Evolutionary conservation across 1,140 invertebrate species (phyloP), one percentile per base, ranked within the genome.

Genomic region (Rhyzopertha dominica): DNA sequence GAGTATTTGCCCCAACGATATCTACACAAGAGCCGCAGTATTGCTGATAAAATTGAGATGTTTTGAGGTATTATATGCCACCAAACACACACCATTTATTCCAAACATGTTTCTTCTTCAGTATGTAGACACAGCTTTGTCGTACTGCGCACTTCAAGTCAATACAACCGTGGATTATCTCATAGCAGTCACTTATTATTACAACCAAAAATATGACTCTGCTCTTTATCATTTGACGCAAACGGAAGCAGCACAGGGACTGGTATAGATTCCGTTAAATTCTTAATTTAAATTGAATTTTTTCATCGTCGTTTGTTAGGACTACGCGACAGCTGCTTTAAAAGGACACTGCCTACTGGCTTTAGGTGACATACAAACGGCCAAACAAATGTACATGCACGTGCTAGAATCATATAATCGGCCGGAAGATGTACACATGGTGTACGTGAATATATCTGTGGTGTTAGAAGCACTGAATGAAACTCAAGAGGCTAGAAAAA

Each of bases 401-500:
- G 51, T 58, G 10, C 36, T 65, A 16, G 37, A 53, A 29, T 50
- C 53, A n/a, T 61, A 45, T 35, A 46, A 61, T 36, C 28, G 57
- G 29, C 59, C 59, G 1, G 59, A 61, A 7, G 51, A 61, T 43
- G 50, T 60, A 8, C 58, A 67, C 29, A 22, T 65, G 9, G 29
- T 62, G 2, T 59, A 58, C 34, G 10, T 63, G 9, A 51, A 60
- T 18, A 47, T 43, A 16, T 47, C 56, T 2, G 24, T 56, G 9
- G 39, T 51, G 9, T 47, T 54, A 9, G 47, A 48, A 23, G 25
- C 35, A 32, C 26, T 51, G 7, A 55, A 52, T 14, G 43, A 55
- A 18, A 31, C 47, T 19, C 56, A 60, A 43, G 32, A 51, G 24
- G 60, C 61, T 12, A 49, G 56, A 23, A 61, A 59, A 44, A 35